Conservation (phyloP, 2,888 invertebrate genomes). For the Anoncus sp. region DNA sequence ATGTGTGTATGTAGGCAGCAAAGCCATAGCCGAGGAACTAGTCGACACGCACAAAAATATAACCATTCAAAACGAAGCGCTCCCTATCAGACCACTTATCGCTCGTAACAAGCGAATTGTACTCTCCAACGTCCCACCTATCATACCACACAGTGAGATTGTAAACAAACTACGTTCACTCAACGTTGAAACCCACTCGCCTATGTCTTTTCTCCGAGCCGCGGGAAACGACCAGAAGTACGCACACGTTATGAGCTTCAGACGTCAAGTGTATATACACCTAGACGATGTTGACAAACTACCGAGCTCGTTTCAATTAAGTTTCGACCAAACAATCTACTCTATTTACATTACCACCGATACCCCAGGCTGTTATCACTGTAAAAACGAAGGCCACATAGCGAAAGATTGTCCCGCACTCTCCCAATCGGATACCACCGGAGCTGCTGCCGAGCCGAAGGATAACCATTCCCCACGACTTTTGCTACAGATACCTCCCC, state of each 20-base stretch:
- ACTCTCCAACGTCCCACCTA: constrained; percentile 25
- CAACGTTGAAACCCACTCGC: neutral
- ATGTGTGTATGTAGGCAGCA: constrained; percentile 10
- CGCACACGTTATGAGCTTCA: constrained; percentile 58
- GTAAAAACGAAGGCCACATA: no score
- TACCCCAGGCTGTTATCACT: no score
- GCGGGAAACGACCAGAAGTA: constrained; percentile 38
- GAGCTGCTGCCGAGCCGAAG: no score
- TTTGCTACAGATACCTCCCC: no score
- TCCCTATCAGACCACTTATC: constrained; percentile 62
- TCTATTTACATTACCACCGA: constrained; percentile 30
- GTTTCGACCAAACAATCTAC: constrained; percentile 55
- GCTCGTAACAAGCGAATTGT: constrained; percentile 41
- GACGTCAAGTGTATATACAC: constrained; percentile 59
- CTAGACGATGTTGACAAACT: constrained; percentile 59
- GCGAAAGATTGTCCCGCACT: no score
- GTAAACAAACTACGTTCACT: neutral
- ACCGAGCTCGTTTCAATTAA: constrained; percentile 52
- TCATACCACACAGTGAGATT: constrained; percentile 23
- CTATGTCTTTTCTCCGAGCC: constrained; percentile 13
- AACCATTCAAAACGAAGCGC: constrained; percentile 32
- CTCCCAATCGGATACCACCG: no score
- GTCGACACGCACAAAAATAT: constrained; percentile 56
- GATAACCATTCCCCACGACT: no score
- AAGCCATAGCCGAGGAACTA: constrained; percentile 20